Evolutionary conservation across 1,140 invertebrate genomes (phyloP).

Genomic region (Conopomorpha cramerella): DNA sequence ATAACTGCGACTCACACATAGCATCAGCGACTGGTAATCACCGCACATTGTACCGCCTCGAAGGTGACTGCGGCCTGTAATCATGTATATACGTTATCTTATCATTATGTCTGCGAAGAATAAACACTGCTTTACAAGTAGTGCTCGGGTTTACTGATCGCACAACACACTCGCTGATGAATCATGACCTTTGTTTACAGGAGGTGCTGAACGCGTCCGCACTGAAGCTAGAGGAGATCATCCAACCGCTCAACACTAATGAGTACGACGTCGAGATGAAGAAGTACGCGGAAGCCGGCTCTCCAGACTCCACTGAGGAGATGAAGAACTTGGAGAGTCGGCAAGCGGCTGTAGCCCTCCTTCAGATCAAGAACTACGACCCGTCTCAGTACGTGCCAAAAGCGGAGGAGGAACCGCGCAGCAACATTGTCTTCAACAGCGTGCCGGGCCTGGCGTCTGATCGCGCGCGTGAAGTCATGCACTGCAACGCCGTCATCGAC

Average conservation of each 20-base stretch:
- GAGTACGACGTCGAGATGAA: conserved; percentile 33
- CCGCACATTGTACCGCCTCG: conserved; percentile 3
- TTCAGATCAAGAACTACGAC: conserved; percentile 59
- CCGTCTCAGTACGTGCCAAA: conserved; percentile 50
- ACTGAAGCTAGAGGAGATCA: conserved; percentile 54
- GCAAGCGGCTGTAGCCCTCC: conserved; percentile 52
- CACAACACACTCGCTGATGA: too few relatives aligned
- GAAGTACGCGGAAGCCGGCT: conserved; percentile 41
- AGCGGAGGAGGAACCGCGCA: conserved; percentile 33
- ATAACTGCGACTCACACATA: conserved; percentile 5
- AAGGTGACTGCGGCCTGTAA: too few relatives aligned
- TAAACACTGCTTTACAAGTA: too few relatives aligned
- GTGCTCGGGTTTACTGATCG: too few relatives aligned
- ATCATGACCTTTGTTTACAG: conserved; percentile 39
- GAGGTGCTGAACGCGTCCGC: conserved; percentile 51
- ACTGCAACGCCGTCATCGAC: conserved; percentile 56
- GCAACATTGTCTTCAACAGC: conserved; percentile 54
- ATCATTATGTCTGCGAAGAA: conserved; percentile 30
- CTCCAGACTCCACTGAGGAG: conserved; percentile 56
- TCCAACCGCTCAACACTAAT: conserved; percentile 42
- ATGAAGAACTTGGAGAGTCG: conserved; percentile 58
- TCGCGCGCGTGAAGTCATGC: conserved; percentile 49
- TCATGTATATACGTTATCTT: conserved; percentile 38
- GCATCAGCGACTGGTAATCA: conserved; percentile 9
- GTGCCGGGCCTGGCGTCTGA: conserved; percentile 45